Base-by-base conservation (phyloP, 2,797 vertebrate genomes). In the Mastacembelus armatus region DNA sequence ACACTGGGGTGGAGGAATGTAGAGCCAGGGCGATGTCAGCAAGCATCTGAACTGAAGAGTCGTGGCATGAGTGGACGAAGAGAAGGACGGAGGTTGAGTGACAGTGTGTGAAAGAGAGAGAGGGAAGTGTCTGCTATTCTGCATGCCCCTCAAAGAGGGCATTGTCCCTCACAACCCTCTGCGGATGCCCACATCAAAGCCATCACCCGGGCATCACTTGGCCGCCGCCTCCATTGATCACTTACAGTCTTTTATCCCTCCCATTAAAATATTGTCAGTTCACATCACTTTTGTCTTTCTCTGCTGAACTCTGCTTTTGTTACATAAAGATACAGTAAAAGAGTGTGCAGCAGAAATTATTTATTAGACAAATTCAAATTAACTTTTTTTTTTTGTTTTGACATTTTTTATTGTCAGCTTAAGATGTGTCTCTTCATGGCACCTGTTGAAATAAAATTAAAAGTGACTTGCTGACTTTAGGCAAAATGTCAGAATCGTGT, bases 211-310 rank as follows among this genome's bases (percentile, higher is more conserved):
- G 88, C 92, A 95, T 95, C 94, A 94, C 88, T 94, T 91, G 87
- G 90, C 62, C 73, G 89, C 94, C 93, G 93, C 91, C 85, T 81
- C 88, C 89, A 93, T 94, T 95, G 93, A 95, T 96, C 95, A 94
- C 90, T 93, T 95, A 94, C 94, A 94, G 72, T 89, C 91, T 91
- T 95, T 94, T 91, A 90, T 95, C 83, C 75, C 85, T 77, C 85
- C 92, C 91, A 94, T 92, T 93, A 92, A 92, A 94, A 93, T 93
- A 92, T 92, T 94, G 94, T 94, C 92, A 89, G 90, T 93, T 94
- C 93, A 87, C 89, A 94, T 95, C 92, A 91, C 91, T 92, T 91
- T 92, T 91, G 91, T 94, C 88, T 92, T 91, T 93, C 92, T 91
- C 92, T 92, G 90, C 86, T 93, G 90, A 92, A 92, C 90, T 88